A percentile compares a stretch with the other conserved stretches of the same genome.
These are phyloP conservation scores for Thunnus albacares DNA, from an alignment of 2,797 vertebrate species.

Conservation along the genomic window DNA sequence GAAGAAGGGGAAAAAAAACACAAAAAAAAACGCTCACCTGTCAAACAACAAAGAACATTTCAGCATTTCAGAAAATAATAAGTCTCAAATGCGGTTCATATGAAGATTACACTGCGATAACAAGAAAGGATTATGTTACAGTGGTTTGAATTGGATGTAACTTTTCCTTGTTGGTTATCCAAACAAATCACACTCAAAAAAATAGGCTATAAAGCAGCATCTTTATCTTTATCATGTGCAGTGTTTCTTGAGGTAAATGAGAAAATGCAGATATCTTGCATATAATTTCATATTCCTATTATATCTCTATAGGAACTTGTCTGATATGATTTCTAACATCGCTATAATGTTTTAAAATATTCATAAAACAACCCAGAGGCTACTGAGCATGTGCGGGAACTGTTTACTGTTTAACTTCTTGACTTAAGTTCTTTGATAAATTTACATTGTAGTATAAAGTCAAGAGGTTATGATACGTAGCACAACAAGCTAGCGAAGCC, in stretches of 20 bases:
- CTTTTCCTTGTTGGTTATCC: neutral
- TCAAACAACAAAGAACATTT: neutral
- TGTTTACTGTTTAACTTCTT: too few species aligned
- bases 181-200: neutral
- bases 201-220: too few species aligned
- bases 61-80: neutral
- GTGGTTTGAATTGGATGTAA: neutral
- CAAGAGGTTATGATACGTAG: too few species aligned
- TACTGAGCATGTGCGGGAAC: too few species aligned
- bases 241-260: too few species aligned
- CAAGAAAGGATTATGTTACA: neutral
- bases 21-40: constrained; percentile 28
- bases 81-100: neutral
- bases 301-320: neutral
- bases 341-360: neutral
- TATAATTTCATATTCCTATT: too few species aligned
- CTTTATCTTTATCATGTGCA: too few species aligned
- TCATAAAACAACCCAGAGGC: neutral
- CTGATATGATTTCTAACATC: neutral
- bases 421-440: too few species aligned
- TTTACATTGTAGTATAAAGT: too few species aligned
- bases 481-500: too few species aligned
- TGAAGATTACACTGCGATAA: neutral
- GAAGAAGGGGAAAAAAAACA: too few species aligned
- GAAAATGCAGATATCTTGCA: too few species aligned